Evolutionary conservation across 2,113 vertebrate species (phyloP), one percentile per base, ranked within the genome.

Genomic region (Dromaius novaehollandiae): DNA sequence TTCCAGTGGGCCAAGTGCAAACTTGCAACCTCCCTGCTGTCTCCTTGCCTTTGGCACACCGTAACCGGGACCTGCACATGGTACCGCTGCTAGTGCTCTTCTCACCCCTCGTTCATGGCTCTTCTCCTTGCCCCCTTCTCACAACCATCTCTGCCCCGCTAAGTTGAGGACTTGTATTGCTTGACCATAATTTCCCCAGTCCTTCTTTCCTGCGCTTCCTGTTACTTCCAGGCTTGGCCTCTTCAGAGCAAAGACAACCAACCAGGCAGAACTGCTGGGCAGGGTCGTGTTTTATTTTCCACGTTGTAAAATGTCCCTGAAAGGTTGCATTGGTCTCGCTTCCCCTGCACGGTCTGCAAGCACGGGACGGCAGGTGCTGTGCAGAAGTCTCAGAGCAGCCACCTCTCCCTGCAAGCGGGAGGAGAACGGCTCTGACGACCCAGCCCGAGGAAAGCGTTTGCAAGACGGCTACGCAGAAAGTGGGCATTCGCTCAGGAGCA

Each of bases 141-240:
- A 48, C 46, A 48, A 48, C 46, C 46, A 48, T 19, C 46, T 48
- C 46, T 48, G 46, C 46, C 46, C 46, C 7, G 19, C 46, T 48
- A 48, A 48, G 46, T 19, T 48, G 46, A 48, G 34, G 61, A 24
- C 50, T 13, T 10, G 17, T 10, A 34, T 13, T 19, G 17, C 53
- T 53, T 60, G 21, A 6, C 77, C 63, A 28, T 28, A 10, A 40
- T 5, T 5, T 19, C 24, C 53, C 26, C 2, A 0, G 0, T 5
- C 46, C 6, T 0, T 9, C 7, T 7, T 7, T n/a, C 81, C 48
- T 28, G 3, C 10, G 50, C 11, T 40, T 58, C 26, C 38, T 20
- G 60, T 21, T 19, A 6, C 6, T 0, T 6, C 81, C 64, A 32
- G 22, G 28, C 42, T 38, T 34, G 50, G 48, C 8, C 9, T 34